phyloP scores from a whole-genome alignment of 2,797 vertebrate genomes.

The Neosilurus mollespiculum region DNA sequence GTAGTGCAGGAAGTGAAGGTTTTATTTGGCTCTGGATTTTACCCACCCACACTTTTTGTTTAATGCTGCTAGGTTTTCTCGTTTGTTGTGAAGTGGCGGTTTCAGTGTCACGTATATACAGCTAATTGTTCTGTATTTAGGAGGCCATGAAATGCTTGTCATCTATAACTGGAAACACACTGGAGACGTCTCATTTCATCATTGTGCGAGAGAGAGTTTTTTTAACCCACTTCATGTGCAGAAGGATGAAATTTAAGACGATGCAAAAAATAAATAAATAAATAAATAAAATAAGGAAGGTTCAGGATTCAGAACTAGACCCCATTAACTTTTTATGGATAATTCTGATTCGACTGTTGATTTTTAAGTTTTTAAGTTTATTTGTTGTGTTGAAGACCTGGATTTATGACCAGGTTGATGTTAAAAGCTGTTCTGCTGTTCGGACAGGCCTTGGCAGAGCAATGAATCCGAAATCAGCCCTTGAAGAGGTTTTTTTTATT shows the following conservation, averaged over 20 bases:
- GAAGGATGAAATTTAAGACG: neutral
- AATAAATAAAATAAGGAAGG: neutral
- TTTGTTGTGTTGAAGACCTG: neutral
- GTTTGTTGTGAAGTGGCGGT: neutral
- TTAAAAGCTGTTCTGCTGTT: conserved; percentile 1
- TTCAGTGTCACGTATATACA: neutral
- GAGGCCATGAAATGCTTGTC: neutral
- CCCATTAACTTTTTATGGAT: neutral
- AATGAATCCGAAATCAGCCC: neutral
- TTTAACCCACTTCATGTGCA: neutral
- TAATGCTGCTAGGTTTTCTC: neutral
- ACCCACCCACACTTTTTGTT: neutral
- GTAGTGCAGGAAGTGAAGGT: neutral
- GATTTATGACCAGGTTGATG: neutral
- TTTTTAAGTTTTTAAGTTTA: neutral
- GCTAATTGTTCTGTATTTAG: neutral
- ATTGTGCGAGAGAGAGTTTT: neutral
- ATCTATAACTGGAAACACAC: neutral
- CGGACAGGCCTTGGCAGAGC: neutral
- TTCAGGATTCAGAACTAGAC: neutral
- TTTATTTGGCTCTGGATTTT: neutral
- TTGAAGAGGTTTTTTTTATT: neutral
- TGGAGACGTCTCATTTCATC: neutral
- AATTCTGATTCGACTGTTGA: neutral
- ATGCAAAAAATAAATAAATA: too few relatives aligned